These are phyloP conservation scores for Mesoligia furuncula DNA, from an alignment of 2,888 invertebrate species.

Conservation along the genomic window DNA sequence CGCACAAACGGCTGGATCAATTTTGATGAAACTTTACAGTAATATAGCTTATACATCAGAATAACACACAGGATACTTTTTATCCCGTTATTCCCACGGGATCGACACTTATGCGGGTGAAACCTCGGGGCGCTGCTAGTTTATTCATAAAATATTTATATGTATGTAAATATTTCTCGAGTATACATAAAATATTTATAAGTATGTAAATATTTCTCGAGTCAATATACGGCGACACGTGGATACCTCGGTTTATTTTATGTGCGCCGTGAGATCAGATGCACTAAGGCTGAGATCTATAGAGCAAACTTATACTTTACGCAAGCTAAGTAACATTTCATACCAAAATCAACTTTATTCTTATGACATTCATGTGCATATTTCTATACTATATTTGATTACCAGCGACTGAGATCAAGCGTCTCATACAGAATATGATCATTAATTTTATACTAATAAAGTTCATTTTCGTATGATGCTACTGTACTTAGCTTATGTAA, in stretches of 20 bases:
- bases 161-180: constrained; percentile 2
- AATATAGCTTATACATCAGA: too few species aligned
- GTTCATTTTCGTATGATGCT: background rate
- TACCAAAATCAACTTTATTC: background rate
- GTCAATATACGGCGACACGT: constrained; percentile 39
- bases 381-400: background rate
- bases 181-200: constrained; percentile 18
- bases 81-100: too few species aligned
- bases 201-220: constrained; percentile 3
- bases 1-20: too few species aligned
- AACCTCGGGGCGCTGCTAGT: background rate
- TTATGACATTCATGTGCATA: background rate
- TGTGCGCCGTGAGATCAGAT: background rate
- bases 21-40: too few species aligned
- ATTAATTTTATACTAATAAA: background rate
- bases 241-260: constrained; percentile 10
- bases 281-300: background rate
- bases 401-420: background rate
- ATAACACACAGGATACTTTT: too few species aligned
- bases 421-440: background rate
- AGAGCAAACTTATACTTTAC: background rate
- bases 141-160: constrained; percentile 16
- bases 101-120: too few species aligned
- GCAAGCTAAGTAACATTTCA: background rate
- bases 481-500: background rate